Base-by-base conservation (phyloP, 2,888 invertebrate species). In the Taphrorychus bicolor region DNA sequence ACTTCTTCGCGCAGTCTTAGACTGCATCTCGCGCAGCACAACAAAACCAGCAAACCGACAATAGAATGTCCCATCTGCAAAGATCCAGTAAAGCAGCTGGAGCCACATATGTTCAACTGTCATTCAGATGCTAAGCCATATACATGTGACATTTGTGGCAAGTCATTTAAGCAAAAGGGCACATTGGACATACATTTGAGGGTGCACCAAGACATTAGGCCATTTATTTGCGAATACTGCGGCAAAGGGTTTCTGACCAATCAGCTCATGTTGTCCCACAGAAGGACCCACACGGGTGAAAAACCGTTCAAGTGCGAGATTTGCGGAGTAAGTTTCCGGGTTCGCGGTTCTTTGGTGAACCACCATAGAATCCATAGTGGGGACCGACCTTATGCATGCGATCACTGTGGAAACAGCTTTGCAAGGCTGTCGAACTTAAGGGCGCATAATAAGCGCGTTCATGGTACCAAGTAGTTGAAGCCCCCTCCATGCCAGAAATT, bases 71-170 rank as follows among this genome's bases (percentile, higher is more conserved):
- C 48, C 16, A 51, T 66, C 9, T 72, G 72, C 52, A 51, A 65
- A 14, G 69, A 68, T 17, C 52, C 17, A 14, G 60, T 61, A 14
- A 41, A 32, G 11, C 54, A 67, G 11, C 11, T 68, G n/a, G 62
- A 60, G 40, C 60, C 54, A 16, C 22, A 11, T n/a, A 23, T 49
- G n/a, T n/a, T 19, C 3, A 19, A 24, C 3, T 49, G 19, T 48
- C 64, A 64, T 19, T 18, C 51, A 1, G 58, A 71, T 42, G 63
- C 66, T 51, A 69, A 68, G 19, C 54, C 66, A 0, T 75, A 70
- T 53, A 66, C 71, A 19, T 88, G 88, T 70, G 82, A 85, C 0
- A 79, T 85, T 0, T 88, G 88, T 70, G 85, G 86, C 0, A 86
- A 86, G 72, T 85, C 84, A 52, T 84, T 87, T 71, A 72, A 70